A percentile compares a stretch with the other conserved stretches of the same genome.
Evolutionary conservation across 2,797 vertebrate genomes (phyloP).

Genomic region (Moxostoma hubbsi): DNA sequence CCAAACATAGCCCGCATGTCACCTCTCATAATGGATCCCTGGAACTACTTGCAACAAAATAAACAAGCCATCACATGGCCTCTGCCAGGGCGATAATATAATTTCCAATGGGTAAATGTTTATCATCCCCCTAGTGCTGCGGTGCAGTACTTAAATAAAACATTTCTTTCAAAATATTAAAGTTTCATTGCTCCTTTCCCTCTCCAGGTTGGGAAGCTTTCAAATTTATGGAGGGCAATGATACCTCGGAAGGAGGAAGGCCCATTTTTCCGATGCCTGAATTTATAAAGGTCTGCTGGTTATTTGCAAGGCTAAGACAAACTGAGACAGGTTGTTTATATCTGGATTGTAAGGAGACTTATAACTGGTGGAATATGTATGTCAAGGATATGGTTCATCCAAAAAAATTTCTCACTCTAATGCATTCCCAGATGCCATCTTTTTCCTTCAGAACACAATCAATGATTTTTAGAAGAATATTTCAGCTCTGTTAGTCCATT

Average conservation of each 20-base stretch:
- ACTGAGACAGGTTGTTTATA: conserved; percentile 11
- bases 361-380: too few species aligned
- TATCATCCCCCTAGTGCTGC: conserved; percentile 51
- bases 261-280: conserved; percentile 42
- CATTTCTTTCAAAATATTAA: conserved; percentile 58
- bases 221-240: conserved; percentile 44
- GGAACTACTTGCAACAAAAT: conserved; percentile 47
- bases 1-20: conserved; percentile 9
- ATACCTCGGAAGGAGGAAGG: conserved; percentile 37
- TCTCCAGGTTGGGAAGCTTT: conserved; percentile 38
- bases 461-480: too few species aligned
- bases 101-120: conserved; percentile 60
- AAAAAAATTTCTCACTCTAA: too few species aligned
- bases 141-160: conserved; percentile 62
- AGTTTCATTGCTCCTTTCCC: conserved; percentile 48
- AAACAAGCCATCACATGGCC: conserved; percentile 54
- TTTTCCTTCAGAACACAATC: too few species aligned
- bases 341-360: neutral
- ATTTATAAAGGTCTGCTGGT: conserved; percentile 51
- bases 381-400: too few species aligned
- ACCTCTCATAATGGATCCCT: conserved; percentile 46
- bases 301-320: conserved; percentile 26
- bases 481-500: too few species aligned
- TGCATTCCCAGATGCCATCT: too few species aligned
- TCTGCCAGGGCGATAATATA: conserved; percentile 50